phyloP scores from a whole-genome alignment of 2,888 invertebrate species.

The Eristalis pertinax region DNA sequence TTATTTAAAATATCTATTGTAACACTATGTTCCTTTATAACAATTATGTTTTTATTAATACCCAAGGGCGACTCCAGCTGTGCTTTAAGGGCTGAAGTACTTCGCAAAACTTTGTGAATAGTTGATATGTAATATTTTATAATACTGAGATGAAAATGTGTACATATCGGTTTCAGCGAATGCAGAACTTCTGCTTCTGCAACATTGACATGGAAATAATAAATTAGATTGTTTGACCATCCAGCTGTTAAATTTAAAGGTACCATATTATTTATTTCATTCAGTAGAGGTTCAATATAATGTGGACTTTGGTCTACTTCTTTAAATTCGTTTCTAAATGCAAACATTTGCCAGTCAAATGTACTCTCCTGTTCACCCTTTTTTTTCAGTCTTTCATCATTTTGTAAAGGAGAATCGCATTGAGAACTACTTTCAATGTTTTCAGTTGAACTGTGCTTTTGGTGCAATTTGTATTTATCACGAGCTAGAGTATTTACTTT shows the following conservation, averaged over 20 bases:
- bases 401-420: conserved; percentile 70
- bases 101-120: conserved; percentile 87
- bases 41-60: conserved; percentile 84
- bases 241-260: conserved; percentile 79
- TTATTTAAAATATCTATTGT: conserved; percentile 89
- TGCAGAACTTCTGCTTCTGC: conserved; percentile 76
- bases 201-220: conserved; percentile 77
- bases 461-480: conserved; percentile 73
- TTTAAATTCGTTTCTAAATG: conserved; percentile 75
- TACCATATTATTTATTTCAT: conserved; percentile 83
- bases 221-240: conserved; percentile 77
- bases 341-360: conserved; percentile 88
- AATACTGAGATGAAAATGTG: conserved; percentile 84
- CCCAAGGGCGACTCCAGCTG: background rate
- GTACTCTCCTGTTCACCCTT: conserved; percentile 31
- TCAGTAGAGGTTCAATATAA: conserved; percentile 85
- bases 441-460: conserved; percentile 70
- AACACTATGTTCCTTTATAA: conserved; percentile 92
- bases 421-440: conserved; percentile 5
- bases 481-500: background rate
- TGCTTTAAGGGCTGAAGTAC: conserved; percentile 81
- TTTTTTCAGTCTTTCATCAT: conserved; percentile 73
- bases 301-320: conserved; percentile 83
- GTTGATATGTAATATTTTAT: conserved; percentile 78
- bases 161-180: conserved; percentile 75